These are phyloP conservation scores for Drosophila arawakana DNA, from an alignment of 1,140 invertebrate species.

Conservation along the genomic window DNA sequence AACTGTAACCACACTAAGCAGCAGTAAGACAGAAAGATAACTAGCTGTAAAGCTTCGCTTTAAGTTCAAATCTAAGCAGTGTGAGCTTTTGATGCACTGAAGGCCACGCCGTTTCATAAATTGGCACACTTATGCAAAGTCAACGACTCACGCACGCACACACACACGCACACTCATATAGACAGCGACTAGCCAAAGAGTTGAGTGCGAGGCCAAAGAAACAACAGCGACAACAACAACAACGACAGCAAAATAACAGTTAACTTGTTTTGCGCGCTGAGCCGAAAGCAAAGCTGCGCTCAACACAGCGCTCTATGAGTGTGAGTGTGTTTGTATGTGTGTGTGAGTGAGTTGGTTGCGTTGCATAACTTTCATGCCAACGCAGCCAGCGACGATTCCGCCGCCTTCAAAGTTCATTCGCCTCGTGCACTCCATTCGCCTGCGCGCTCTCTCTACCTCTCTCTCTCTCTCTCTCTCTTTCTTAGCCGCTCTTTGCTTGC, in stretches of 20 bases:
- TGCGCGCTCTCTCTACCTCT: conserved; percentile 29
- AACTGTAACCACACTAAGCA: conserved; percentile 6
- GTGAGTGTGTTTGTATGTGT: conserved; percentile 22
- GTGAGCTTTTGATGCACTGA: conserved; percentile 50
- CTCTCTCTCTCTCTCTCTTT: conserved; percentile 8
- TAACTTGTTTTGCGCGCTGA: conserved; percentile 67
- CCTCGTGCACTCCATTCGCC: conserved; percentile 80
- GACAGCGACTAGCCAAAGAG: conserved; percentile 40
- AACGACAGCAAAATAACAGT: conserved; percentile 59
- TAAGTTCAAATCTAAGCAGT: not conserved
- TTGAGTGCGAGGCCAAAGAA: conserved; percentile 53
- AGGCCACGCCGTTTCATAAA: conserved; percentile 73
- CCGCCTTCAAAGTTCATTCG: conserved; percentile 80
- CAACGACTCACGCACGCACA: conserved; percentile 67
- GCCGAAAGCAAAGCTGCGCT: conserved; percentile 68
- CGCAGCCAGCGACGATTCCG: conserved; percentile 64
- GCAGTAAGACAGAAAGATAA: not conserved
- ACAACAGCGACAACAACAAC: conserved; percentile 7
- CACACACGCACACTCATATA: conserved; percentile 28
- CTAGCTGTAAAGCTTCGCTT: not conserved
- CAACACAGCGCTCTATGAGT: conserved; percentile 41
- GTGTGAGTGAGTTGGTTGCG: conserved; percentile 54
- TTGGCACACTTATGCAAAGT: conserved; percentile 82
- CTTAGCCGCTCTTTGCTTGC: conserved; percentile 7
- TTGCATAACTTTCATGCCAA: conserved; percentile 83